Conservation (phyloP, 1,140 invertebrate genomes). For the Hylaeus volcanicus region DNA sequence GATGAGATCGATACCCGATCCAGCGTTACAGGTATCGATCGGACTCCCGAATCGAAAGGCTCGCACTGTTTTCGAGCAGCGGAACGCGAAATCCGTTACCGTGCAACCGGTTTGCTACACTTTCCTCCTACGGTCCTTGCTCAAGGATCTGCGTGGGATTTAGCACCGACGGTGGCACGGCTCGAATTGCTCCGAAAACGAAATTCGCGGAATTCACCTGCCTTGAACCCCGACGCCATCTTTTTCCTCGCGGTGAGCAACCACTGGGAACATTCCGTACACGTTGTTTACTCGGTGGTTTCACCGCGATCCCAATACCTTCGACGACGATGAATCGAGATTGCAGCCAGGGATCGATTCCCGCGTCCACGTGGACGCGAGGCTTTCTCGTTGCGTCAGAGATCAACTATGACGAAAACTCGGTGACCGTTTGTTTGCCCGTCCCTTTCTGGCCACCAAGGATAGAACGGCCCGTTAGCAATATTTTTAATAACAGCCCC, state of each 20-base stretch:
- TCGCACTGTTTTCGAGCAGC: not conserved
- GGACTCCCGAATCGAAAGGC: not conserved
- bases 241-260: too few species aligned
- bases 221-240: slow-evolving; percentile 2
- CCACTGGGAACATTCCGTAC: too few species aligned
- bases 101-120: slow-evolving; percentile 18
- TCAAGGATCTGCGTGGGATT: not conserved
- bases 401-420: not conserved
- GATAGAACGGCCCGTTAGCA: not conserved
- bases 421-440: not conserved
- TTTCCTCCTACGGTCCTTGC: slow-evolving; percentile 4
- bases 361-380: not conserved
- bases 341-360: too few species aligned
- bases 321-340: too few species aligned
- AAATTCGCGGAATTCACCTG: not conserved
- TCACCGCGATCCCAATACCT: not conserved
- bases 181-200: too few species aligned
- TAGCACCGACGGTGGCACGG: not conserved
- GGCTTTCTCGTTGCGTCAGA: not conserved
- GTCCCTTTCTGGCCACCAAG: not conserved
- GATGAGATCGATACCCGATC: too few species aligned
- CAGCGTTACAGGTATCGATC: not conserved
- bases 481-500: not conserved
- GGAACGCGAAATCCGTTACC: not conserved
- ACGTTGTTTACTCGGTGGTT: not conserved